Conservation (phyloP, 2,113 vertebrate species). For the Scalopus aquaticus region DNA sequence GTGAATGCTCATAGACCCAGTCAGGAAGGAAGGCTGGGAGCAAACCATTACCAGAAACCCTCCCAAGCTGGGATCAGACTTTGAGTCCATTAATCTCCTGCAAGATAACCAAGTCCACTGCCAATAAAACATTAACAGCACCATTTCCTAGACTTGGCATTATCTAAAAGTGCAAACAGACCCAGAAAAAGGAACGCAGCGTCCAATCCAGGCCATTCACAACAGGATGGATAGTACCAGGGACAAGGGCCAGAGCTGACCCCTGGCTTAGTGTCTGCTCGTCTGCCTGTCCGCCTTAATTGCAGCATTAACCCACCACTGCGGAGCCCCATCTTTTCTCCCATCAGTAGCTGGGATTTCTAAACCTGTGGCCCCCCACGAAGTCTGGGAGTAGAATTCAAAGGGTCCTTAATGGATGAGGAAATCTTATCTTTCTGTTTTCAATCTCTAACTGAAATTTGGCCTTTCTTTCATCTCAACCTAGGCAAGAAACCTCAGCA, state of each 20-base stretch:
- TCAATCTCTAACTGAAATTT: background rate
- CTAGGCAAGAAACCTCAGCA: background rate
- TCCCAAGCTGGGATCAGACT: constrained; percentile 14
- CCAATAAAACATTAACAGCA: constrained; percentile 40
- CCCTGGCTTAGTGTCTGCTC: background rate
- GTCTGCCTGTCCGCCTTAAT: background rate
- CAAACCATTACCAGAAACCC: constrained; percentile 21
- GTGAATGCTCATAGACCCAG: constrained; percentile 1
- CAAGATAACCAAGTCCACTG: constrained; percentile 50
- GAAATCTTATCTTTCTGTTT: constrained; percentile 18
- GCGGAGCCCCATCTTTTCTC: background rate
- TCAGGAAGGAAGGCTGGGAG: constrained; percentile 24
- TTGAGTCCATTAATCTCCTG: constrained; percentile 53
- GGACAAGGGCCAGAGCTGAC: background rate
- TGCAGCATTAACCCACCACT: background rate
- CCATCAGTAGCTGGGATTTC: background rate
- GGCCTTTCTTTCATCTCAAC: background rate
- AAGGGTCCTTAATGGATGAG: background rate
- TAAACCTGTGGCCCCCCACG: background rate
- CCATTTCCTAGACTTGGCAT: constrained; percentile 51
- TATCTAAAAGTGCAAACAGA: constrained; percentile 26
- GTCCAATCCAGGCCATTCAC: background rate
- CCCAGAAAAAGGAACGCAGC: background rate
- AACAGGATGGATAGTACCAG: background rate
- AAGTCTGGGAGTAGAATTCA: background rate